Base-by-base conservation (phyloP, 2,888 invertebrate species). In the Macrostomum cliftonense region DNA sequence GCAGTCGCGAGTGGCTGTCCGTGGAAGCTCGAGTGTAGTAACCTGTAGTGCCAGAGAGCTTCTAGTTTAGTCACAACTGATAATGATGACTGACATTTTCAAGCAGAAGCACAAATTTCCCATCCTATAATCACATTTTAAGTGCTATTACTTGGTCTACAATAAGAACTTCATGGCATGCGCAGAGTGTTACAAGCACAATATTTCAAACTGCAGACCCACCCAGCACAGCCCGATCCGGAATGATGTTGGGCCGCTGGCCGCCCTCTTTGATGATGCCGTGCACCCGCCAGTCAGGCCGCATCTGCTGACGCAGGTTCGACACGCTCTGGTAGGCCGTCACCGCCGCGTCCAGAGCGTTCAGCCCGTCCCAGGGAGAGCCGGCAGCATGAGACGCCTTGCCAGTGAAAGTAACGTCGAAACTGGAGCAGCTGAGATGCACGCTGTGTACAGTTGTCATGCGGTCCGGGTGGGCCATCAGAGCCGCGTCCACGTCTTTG, bases 251-350 rank as follows among this genome's bases (percentile, higher is more conserved):
- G 13, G 61, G 56, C 37, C 56, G 58, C 1, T 51, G 50, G 9
- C 63, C 63, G 4, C 63, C 63, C 37, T 63, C 60, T 19, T 48
- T 54, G 14, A 63, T 60, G 2, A 63, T 52, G 43, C 60, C 62
- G 61, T 28, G 7, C 49, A 45, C 12, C 37, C 28, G 45, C 16
- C 12, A 13, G 16, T 37, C n/a, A 16, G 49, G 49, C 16, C 17
- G 36, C n/a, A 49, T 36, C 19, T 49, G 48, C 14, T 49, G 49
- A 2, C 49, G 20, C n/a, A 49, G 49, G 20, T 21, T 19, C 16
- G 50, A 21, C 14, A 49, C 20, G 38, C 17, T 36, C 36, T 49
- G 49, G 39, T 51, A 49, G 13, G 49, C 49, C 12, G 50, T 37
- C 20, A 49, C 49, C 4, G 19, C 16, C 19, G 40, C 40, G 19